Percentiles rank a stretch among this genome's conserved stretches.
These are phyloP conservation scores for zebrafish (Danio rerio) DNA, from an alignment of 2,113 vertebrate species.

Conservation along the genomic window GRCz12tu NC_133179.1:24096501-24097000, in stretches of 20 bases:
- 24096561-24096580: no score
- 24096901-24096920: constrained; percentile 42
- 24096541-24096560: no score
- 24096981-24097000: constrained; percentile 2
- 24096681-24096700: background rate
- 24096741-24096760: background rate
- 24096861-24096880: constrained; percentile 41
- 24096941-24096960: constrained; percentile 31
- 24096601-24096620: no score
- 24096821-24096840: constrained; percentile 24
- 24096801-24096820: constrained; percentile 16
- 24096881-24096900: constrained; percentile 17
- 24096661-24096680: background rate
- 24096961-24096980: constrained; percentile 3
- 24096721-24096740: background rate
- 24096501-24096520: no score
- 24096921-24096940: constrained; percentile 33
- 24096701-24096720: background rate
- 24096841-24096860: background rate
- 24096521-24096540: no score
- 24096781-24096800: background rate
- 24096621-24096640: no score
- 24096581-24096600: no score
- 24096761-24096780: background rate
- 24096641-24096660: no score